Evolutionary conservation across 2,113 vertebrate species (phyloP), one percentile per base, ranked within the genome.

Genomic region (Psilopsiagon aurifrons): DNA sequence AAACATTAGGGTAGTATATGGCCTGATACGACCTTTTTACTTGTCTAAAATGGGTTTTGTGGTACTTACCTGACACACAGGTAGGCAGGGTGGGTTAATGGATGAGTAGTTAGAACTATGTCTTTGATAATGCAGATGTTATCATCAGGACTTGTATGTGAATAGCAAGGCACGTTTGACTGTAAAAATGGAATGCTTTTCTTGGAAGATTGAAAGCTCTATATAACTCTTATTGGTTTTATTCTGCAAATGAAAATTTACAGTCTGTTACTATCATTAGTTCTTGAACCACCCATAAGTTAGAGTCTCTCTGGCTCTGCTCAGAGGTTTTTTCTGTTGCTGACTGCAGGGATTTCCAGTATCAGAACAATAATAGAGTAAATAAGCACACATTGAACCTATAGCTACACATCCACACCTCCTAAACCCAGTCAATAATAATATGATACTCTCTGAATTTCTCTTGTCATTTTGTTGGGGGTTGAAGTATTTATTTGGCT

Each of bases 401-500:
- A n/a, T n/a, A 33, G 76, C 67, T 86, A 2, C 19, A 3, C 66
- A 80, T 77, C 91, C 90, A 51, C 89, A 78, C 92, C 67, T 95
- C 59, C 90, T 93, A 59, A 93, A 92, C 90, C 28, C 49, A 75
- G 63, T 79, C 81, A 33, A 1, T 94, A 94, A 89, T 76, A 82
- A 75, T n/a, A 28, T 17, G 63, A 70, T 83, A 39, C 66, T 86
- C 88, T 86, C 86, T 79, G 82, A 70, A 94, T 94, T 94, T 92
- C 17, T 73, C 95, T 94, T 79, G 49, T 91, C 67, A 31, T 96
- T 97, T 96, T 93, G 47, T 81, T 94, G 71, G 75, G 67, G 83
- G 75, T 78, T 89, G 91, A 89, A 91, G 60, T 97, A 89, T 97
- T 85, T 93, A 52, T 92, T 95, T 92, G 95, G 69, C 17, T 29